A percentile compares a stretch with the other conserved stretches of the same genome.
Conservation (phyloP, 2,113 vertebrate genomes). For the Dasyornis broadbenti region DNA sequence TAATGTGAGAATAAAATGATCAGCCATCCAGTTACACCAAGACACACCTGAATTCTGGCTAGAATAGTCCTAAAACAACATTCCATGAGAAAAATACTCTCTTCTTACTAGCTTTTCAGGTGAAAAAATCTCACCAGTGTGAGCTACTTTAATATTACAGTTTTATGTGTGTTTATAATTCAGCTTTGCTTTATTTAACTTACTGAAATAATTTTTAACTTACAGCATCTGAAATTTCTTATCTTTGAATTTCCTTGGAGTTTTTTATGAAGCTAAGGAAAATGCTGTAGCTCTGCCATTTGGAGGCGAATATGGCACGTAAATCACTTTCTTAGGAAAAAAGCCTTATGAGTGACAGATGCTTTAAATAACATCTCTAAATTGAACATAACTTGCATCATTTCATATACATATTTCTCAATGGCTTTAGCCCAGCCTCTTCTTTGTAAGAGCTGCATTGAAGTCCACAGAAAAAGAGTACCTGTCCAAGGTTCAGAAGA, state of each 20-base stretch:
- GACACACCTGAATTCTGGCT: neutral
- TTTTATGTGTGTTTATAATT: neutral
- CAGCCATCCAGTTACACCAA: neutral
- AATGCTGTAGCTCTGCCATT: neutral
- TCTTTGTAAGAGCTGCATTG: neutral
- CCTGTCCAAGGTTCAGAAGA: neutral
- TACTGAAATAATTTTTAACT: too few relatives aligned
- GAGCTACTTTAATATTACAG: neutral
- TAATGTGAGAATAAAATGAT: neutral
- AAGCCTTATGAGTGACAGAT: neutral
- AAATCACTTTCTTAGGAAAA: neutral
- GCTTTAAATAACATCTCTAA: neutral
- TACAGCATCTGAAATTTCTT: neutral
- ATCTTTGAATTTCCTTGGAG: neutral
- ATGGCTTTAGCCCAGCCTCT: neutral
- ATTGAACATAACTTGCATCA: neutral
- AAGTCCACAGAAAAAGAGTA: neutral
- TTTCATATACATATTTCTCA: neutral
- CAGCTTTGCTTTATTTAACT: neutral
- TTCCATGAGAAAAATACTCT: neutral
- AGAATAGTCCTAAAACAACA: neutral
- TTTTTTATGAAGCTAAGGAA: neutral
- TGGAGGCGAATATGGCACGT: neutral
- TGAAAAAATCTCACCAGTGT: neutral
- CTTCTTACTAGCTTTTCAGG: neutral